These are phyloP conservation scores for Pristionchus exspectatus DNA, from an alignment of 2,888 invertebrate genomes.

Conservation along the genomic window DNA sequence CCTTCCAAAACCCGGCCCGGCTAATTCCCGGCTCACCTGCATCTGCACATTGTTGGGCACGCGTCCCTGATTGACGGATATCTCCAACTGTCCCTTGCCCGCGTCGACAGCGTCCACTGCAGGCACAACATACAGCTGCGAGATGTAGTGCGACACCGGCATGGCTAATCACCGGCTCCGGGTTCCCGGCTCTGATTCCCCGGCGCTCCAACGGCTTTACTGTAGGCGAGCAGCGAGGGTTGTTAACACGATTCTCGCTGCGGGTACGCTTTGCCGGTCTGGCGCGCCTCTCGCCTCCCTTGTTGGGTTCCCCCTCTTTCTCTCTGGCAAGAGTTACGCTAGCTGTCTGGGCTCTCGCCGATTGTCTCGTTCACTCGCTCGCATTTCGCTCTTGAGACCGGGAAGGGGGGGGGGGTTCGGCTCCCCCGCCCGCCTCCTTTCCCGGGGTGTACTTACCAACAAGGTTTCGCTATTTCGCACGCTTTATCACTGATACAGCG, in stretches of 20 bases:
- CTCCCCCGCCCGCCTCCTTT: constrained; percentile 4
- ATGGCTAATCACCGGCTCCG: constrained; percentile 15
- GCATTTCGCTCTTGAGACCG: constrained; percentile 18
- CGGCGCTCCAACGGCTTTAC: no score
- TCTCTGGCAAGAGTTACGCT: not conserved
- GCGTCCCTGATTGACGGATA: constrained; percentile 98
- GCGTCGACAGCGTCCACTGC: constrained; percentile 97
- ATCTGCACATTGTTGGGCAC: constrained; percentile 97
- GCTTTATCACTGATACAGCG: no score
- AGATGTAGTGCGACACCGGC: constrained; percentile 65
- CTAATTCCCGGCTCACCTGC: constrained; percentile 84
- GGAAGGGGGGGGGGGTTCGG: not conserved
- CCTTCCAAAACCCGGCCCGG: not conserved
- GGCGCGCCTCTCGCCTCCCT: not conserved
- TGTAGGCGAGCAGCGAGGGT: constrained; percentile 9
- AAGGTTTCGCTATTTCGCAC: no score
- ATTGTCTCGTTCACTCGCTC: not conserved
- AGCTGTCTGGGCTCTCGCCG: constrained; percentile 20
- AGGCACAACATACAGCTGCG: constrained; percentile 78
- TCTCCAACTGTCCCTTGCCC: constrained; percentile 98
- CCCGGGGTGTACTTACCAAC: no score
- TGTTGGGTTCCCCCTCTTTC: not conserved
- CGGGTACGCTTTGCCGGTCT: not conserved
- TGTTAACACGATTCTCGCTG: constrained; percentile 14
- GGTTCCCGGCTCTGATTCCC: not conserved